Evolutionary conservation across 2,113 vertebrate species (phyloP), one percentile per base, ranked within the genome.

Genomic region (Ellobius talpinus): DNA sequence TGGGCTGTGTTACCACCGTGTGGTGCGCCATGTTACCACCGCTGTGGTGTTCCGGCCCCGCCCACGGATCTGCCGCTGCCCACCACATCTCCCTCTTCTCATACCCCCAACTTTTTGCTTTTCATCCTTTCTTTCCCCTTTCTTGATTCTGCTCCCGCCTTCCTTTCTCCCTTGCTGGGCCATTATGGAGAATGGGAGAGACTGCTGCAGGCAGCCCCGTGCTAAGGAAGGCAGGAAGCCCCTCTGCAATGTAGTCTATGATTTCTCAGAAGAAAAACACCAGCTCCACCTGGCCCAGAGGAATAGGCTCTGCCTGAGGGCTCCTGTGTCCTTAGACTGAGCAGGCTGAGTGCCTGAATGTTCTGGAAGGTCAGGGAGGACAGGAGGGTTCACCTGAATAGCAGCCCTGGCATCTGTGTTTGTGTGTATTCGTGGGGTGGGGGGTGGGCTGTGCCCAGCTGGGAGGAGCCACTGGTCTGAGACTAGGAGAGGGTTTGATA

Each of bases 221-320:
- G 97, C 97, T 98, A 98, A 96, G 97, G 19, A 98, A 98, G 98
- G 98, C 98, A 98, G 98, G 97, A 98, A 97, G 97, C 94, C 55
- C 97, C 91, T 98, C 89, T 78, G 88, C 82, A 98, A 97, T 66
- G 93, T 63, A 79, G 87, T 29, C 76, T 81, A 84, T 90, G 33
- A 19, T 92, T 31, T 94, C 97, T 72, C 70, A 24, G 58, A 76
- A 61, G 65, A 42, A 90, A 50, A 36, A 94, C 36, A 61, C 6
- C 24, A 9, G 24, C 36, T 17, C 1, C 2, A 10, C 26, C 76
- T 16, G 55, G 31, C 26, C 29, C 61, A 61, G 36, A 84, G 3
- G 9, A 65, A 14, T 29, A 79, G 68, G 26, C 21, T 31, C 52
- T 52, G 7, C 31, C 68, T 12, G 39, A 73, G 45, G 7, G 45